Conservation (phyloP, 2,113 vertebrate genomes). For the Cavia porcellus region DNA sequence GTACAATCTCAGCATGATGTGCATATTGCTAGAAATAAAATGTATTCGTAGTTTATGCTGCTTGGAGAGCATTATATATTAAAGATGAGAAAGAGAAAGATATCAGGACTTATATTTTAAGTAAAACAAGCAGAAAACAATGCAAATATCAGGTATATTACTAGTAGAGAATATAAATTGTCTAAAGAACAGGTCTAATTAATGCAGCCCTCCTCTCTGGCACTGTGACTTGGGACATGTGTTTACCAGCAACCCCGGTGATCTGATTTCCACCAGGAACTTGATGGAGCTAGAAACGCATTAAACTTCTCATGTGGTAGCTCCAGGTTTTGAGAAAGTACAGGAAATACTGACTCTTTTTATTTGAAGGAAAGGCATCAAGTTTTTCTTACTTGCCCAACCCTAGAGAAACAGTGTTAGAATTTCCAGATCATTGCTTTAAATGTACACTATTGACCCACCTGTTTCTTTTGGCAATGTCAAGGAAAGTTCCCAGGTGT, state of each 20-base stretch:
- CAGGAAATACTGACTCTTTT: not conserved
- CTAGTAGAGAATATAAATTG: not conserved
- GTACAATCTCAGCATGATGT: not conserved
- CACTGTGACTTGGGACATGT: not conserved
- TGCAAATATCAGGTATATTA: not conserved
- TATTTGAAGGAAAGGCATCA: not conserved
- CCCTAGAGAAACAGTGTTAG: not conserved
- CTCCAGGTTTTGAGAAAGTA: not conserved
- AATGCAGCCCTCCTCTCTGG: conserved; percentile 2
- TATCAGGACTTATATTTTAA: conserved; percentile 24
- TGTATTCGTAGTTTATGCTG: conserved; percentile 7
- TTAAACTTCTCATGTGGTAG: not conserved
- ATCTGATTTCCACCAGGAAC: conserved; percentile 34
- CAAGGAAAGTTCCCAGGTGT: not conserved
- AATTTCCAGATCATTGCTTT: conserved; percentile 39
- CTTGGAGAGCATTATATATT: conserved; percentile 25
- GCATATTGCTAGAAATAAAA: conserved; percentile 51
- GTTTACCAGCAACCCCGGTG: not conserved
- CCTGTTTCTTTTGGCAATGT: not conserved
- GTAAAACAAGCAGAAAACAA: conserved; percentile 52
- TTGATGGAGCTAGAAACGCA: not conserved
- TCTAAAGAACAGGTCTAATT: not conserved
- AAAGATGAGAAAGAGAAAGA: conserved; percentile 39
- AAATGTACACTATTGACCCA: not conserved
- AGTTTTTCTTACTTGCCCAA: conserved; percentile 30